Evolutionary conservation across 2,888 invertebrate species (phyloP), one percentile per base, ranked within the genome.

Genomic region (Spisula solida): DNA sequence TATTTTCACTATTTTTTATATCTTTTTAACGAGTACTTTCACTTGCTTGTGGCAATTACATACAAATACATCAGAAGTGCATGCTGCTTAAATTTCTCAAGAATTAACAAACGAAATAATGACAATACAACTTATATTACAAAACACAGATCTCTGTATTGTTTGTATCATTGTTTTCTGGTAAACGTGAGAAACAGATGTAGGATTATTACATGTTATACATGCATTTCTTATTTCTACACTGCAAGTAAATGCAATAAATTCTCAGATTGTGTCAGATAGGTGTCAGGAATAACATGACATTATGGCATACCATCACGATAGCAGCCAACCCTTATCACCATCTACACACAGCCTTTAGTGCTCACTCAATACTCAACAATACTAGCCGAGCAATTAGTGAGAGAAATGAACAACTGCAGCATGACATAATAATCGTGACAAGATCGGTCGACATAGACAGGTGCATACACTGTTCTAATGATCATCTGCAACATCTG

Each of bases 361-460:
- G n/a, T 66, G 25, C 25, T 66, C 60, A 5, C 8, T 66, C 60
- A 25, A 66, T n/a, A 66, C 25, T 4, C 2, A 10, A 8, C 60
- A 25, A 66, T n/a, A 66, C 25, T 4, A 2, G 25, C 0, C 4
- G 25, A 66, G 60, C 60, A 66, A 66, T 66, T 66, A 66, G 60
- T 8, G 60, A 66, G 25, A 66, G 41, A 41, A 41, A 66, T 25
- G 25, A 66, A 66, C 60, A 66, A 66, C 60, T 25, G 25, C 60
- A 75, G 18, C 31, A 75, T 75, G 75, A 75, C 75, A 75, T 34
- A 75, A 60, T 60, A 60, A 75, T 75, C 34, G 16, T 18, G 75
- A 31, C 75, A 75, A 14, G 34, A 75, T 41, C 41, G 41, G 41
- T 41, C 4, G 41, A 41, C 41, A 41, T 20, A n/a, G 60, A 60